Conservation (phyloP, 2,797 vertebrate species). For the Manis crassicaudata region DNA sequence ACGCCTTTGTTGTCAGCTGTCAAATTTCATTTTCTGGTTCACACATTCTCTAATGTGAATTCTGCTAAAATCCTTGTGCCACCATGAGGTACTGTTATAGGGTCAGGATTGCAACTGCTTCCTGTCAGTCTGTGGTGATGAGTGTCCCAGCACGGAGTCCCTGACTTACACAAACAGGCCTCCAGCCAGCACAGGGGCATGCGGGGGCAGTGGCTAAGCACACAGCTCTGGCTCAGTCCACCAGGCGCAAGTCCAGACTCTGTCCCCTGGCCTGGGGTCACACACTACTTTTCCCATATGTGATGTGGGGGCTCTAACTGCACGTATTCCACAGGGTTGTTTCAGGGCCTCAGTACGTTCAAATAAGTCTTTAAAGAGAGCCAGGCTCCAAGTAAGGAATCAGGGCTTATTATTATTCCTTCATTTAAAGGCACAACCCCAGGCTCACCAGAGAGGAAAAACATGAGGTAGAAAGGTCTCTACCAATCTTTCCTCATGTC, state of each 20-base stretch:
- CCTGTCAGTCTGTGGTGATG: not conserved
- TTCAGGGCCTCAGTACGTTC: not conserved
- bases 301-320: not conserved
- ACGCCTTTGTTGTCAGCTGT: not conserved
- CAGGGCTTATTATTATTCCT: not conserved
- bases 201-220: not conserved
- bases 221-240: not conserved
- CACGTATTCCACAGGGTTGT: not conserved
- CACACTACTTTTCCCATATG: not conserved
- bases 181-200: not conserved
- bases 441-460: not conserved
- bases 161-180: not conserved
- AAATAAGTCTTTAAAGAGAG: not conserved
- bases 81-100: not conserved
- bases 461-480: not conserved
- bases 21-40: slow-evolving; percentile 55
- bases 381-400: not conserved
- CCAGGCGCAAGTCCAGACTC: not conserved
- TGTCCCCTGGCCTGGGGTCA: not conserved
- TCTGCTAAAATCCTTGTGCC: not conserved
- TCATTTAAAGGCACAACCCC: not conserved
- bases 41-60: slow-evolving; percentile 6
- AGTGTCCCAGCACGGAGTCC: not conserved
- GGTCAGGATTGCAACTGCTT: not conserved
- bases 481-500: not conserved